Percentiles rank a stretch among this genome's conserved stretches.
Evolutionary conservation across 1,140 invertebrate species (phyloP).

Genomic region (Popillia japonica): DNA sequence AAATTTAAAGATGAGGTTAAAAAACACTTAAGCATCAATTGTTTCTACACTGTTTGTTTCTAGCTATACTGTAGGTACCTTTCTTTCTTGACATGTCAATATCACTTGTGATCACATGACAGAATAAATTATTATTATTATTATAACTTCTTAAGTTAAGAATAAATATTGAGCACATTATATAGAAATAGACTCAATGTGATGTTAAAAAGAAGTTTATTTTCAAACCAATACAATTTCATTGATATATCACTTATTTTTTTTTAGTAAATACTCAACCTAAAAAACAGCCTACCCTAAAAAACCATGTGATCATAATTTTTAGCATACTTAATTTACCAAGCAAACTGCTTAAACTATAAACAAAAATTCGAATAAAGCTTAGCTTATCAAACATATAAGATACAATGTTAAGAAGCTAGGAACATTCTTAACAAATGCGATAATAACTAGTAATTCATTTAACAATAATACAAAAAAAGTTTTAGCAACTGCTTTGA

Average conservation of each 20-base stretch:
- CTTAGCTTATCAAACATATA: background rate
- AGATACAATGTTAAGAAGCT: too few relatives aligned
- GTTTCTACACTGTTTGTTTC: too few relatives aligned
- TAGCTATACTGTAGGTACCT: too few relatives aligned
- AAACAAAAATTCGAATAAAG: background rate
- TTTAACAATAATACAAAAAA: background rate
- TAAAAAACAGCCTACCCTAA: background rate
- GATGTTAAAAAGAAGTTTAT: slow-evolving; percentile 22
- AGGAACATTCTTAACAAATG: too few relatives aligned
- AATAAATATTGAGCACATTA: too few relatives aligned
- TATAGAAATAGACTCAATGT: background rate
- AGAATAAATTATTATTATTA: too few relatives aligned
- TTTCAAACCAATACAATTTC: slow-evolving; percentile 19
- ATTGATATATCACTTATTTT: background rate
- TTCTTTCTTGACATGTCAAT: too few relatives aligned
- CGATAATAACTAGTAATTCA: too few relatives aligned
- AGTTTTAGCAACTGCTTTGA: background rate
- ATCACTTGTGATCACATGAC: too few relatives aligned
- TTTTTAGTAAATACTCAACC: background rate
- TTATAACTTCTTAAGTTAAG: too few relatives aligned
- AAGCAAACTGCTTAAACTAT: background rate
- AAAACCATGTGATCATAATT: background rate
- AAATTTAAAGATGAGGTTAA: too few relatives aligned
- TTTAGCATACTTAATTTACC: background rate
- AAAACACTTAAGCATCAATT: too few relatives aligned